phyloP scores from a whole-genome alignment of 1,140 invertebrate genomes.

The Drosophila asahinai region DNA sequence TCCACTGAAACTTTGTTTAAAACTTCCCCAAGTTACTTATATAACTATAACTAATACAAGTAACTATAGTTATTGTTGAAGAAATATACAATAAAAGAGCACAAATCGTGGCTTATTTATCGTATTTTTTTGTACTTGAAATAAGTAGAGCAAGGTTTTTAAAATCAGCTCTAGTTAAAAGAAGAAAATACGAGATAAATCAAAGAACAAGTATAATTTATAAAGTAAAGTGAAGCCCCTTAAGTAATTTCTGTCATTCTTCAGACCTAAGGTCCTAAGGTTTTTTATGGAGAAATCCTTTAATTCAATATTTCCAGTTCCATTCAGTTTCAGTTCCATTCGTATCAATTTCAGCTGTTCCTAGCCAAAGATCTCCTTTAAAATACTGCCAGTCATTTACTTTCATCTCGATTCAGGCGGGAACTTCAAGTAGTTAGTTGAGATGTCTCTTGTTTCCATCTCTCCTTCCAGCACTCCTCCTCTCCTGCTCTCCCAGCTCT shows the following conservation, averaged over 20 bases:
- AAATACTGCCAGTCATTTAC: no score
- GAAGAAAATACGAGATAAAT: not conserved
- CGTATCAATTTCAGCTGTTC: not conserved
- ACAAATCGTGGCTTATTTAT: not conserved
- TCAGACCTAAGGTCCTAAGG: no score
- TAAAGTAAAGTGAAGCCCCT: no score
- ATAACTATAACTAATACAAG: not conserved
- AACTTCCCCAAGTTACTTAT: not conserved
- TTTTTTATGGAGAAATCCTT: no score
- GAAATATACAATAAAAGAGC: not conserved
- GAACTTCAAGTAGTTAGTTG: not conserved
- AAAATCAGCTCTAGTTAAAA: no score
- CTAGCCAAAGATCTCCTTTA: not conserved
- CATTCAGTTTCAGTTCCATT: no score
- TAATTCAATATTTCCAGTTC: not conserved
- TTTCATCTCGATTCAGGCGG: not conserved
- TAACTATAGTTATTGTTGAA: not conserved
- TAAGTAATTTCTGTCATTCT: no score
- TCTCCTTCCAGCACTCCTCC: no score
- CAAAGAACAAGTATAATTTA: not conserved
- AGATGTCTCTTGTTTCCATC: not conserved
- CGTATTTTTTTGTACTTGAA: slow-evolving; percentile 2
- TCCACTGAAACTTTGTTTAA: not conserved
- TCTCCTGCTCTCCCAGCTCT: no score
- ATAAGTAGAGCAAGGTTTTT: slow-evolving; percentile 2